Evolutionary conservation across 2,888 invertebrate genomes (phyloP), one percentile per base, ranked within the genome.

Genomic region (Palloptera scutellata): DNA sequence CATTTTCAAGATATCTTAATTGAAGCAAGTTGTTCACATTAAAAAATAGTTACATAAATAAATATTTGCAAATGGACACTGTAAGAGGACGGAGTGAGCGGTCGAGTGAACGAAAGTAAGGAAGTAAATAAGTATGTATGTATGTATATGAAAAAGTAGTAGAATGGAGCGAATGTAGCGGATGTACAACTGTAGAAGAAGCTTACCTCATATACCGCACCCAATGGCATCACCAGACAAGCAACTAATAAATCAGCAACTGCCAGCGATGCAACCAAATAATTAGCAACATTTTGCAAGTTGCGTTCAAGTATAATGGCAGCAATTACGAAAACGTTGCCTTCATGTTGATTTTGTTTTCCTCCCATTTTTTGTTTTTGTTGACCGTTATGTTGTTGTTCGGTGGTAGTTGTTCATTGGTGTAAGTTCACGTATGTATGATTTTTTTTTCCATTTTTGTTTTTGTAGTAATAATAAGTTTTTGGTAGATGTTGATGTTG

Each of bases 191-290:
- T 30, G 30, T 30, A 30, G 30, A 30, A 30, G 30, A 30, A 30
- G 78, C 88, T 89, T 85, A 95, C 95, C 91, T 95, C 95, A 84
- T 96, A 95, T 74, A 96, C 94, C 69, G 96, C 95, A 76, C 95
- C 94, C 68, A 85, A 86, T 8, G 95, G 96, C 95, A 96, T 96
- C 67, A 96, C 97, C 64, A 97, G 89, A 80, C 96, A 95, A 51
- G 97, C 97, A 69, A 98, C 98, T 91, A 98, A 92, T 67, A 98
- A 89, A 86, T 98, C 98, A 11, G 98, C 98, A 63, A 98, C 96
- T 13, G 98, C 98, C 79, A 99, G 87, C 30, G 97, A 97, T 64
- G 97, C 93, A 72, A 98, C 97, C 83, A 98, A 88, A 86, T 98
- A 97, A 88, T 98, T 97, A 79, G 96, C 96, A 66, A 97, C 96